These are phyloP conservation scores for Peromyscus eremicus DNA, from an alignment of 2,797 vertebrate genomes.

Conservation along the genomic window DNA sequence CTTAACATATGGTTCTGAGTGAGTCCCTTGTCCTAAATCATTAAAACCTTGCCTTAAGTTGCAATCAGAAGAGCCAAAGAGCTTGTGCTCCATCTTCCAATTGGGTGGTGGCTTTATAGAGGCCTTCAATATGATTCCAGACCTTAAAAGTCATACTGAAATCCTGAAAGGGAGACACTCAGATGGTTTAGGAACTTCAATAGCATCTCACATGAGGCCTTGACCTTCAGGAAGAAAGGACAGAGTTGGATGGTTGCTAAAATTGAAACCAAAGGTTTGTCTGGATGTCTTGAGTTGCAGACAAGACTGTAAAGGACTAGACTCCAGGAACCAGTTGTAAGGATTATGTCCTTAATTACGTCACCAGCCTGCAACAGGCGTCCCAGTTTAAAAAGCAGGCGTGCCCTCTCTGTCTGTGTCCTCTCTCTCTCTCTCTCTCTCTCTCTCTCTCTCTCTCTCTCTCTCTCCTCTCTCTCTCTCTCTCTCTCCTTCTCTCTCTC, in stretches of 20 bases:
- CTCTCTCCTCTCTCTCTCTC: no score
- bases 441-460: no score
- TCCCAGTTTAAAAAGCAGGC: no score
- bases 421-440: no score
- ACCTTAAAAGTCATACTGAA: background rate
- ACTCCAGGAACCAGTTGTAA: background rate
- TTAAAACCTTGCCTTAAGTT: background rate
- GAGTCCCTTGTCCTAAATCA: background rate
- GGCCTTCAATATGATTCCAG: background rate
- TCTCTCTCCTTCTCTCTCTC: no score
- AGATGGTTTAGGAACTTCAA: background rate
- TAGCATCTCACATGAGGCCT: no score
- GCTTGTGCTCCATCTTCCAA: background rate
- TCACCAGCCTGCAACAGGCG: no score
- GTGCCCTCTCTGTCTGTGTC: no score
- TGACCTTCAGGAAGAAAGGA: background rate
- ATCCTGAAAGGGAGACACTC: background rate
- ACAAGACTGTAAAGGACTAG: background rate
- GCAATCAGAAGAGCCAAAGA: background rate
- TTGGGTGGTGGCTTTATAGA: background rate
- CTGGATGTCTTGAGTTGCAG: background rate
- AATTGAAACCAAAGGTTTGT: background rate
- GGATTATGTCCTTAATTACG: no score
- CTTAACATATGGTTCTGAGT: background rate
- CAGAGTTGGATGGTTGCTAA: background rate